Percentiles rank a stretch among this genome's conserved stretches.
Conservation (phyloP, 2,797 vertebrate genomes). For the Acestrorhynchus altus region DNA sequence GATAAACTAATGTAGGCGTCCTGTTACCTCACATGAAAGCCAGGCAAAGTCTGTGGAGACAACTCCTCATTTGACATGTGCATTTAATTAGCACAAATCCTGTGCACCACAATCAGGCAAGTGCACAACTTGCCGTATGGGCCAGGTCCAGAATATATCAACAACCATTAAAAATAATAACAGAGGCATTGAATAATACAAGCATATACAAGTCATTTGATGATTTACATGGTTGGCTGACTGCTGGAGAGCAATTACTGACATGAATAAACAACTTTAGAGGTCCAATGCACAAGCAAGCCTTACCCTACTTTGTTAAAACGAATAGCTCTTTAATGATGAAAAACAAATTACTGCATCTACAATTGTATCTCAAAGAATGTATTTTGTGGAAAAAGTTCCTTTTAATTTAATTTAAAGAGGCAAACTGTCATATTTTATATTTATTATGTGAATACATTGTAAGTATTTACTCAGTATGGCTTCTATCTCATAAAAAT, state of each 20-base stretch:
- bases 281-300: neutral
- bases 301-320: neutral
- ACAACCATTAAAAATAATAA: constrained; percentile 11
- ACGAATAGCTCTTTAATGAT: neutral
- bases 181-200: constrained; percentile 4
- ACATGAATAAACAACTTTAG: neutral
- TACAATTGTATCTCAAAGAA: too few species aligned
- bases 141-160: constrained; percentile 23
- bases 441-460: too few species aligned
- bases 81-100: constrained; percentile 49
- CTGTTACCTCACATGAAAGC: constrained; percentile 39
- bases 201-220: neutral
- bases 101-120: neutral
- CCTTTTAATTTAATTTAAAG: too few species aligned
- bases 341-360: neutral
- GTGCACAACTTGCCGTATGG: neutral
- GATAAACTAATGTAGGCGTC: constrained; percentile 30
- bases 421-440: too few species aligned
- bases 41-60: constrained; percentile 26
- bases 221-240: neutral
- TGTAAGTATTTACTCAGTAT: too few species aligned
- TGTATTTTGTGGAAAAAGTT: too few species aligned
- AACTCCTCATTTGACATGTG: constrained; percentile 48
- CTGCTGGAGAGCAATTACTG: neutral
- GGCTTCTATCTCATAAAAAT: too few species aligned